A percentile compares a stretch with the other conserved stretches of the same genome.
phyloP scores from a whole-genome alignment of 2,888 invertebrate species.

The Tenthredo notha region DNA sequence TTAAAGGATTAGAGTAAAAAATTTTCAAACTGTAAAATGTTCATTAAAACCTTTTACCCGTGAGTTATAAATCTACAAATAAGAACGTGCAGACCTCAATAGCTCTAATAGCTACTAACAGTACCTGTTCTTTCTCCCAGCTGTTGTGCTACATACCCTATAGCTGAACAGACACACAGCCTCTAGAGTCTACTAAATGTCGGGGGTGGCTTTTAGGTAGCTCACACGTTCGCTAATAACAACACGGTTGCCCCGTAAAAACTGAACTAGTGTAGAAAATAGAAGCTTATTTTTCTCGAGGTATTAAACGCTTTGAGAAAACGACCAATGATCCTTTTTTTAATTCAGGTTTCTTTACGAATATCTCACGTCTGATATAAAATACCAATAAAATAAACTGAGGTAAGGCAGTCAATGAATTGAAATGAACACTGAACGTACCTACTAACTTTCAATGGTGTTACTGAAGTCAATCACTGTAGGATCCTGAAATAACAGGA shows the following conservation, averaged over 20 bases:
- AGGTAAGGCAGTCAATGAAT: background rate
- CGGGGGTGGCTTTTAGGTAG: conserved; percentile 7
- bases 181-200: conserved; percentile 7
- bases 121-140: background rate
- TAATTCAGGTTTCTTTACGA: background rate
- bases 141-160: background rate
- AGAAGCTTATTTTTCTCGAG: background rate
- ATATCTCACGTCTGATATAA: background rate
- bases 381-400: background rate
- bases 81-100: background rate
- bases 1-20: background rate
- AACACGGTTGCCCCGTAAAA: background rate
- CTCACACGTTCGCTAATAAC: conserved; percentile 14
- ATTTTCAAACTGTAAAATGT: background rate
- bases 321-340: background rate
- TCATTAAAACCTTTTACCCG: background rate
- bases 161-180: background rate
- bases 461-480: background rate
- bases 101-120: background rate
- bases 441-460: background rate
- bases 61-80: background rate
- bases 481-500: background rate
- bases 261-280: background rate
- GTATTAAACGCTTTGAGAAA: background rate
- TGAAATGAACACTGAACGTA: background rate